Base-by-base conservation (phyloP, 2,113 vertebrate species). In the Perca flavescens region DNA sequence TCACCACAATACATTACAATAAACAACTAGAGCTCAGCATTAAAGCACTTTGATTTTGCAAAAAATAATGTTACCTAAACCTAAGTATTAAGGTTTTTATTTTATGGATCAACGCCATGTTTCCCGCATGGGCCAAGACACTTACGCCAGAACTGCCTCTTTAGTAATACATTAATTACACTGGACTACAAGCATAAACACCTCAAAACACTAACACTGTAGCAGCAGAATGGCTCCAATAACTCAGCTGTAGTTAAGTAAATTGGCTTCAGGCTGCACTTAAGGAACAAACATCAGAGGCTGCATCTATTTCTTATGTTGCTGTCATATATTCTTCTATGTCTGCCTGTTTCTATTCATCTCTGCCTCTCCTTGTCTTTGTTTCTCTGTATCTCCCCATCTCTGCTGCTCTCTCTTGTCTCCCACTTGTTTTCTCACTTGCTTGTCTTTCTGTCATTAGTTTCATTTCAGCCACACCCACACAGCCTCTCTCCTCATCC, bases 381-480 rank as follows among this genome's bases (percentile, higher is more conserved):
- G 67, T 89, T 84, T 83, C 63, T 69, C 56, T 61, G 3, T 78
- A 71, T 89, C 78, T 84, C 63, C 21, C 17, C 57, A 68, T 79
- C 78, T 79, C 76, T 74, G 52, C 69, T 76, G 57, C 76, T 74
- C 80, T 74, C 57, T 72, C 71, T 82, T 22, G 50, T 91, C 80
- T 84, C 74, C 60, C 82, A 84, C 82, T 77, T 75, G 70, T 83
- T 84, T 89, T 83, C 49, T 82, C 77, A 57, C 70, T 76, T 6
- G 58, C 81, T 87, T 70, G 84, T 91, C 86, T 91, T 83, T 85
- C 82, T 91, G 84, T 93, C 91, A 86, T 91, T 91, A 90, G 83
- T 92, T 86, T 62, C 63, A 86, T 89, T 87, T 79, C 86, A 92
- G 88, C 87, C 92, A 90, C 91, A 85, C 91, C 91, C 88, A 85